A percentile compares a stretch with the other conserved stretches of the same genome.
Evolutionary conservation across 2,797 vertebrate species (phyloP).

Genomic region (Coregonus suidteri): DNA sequence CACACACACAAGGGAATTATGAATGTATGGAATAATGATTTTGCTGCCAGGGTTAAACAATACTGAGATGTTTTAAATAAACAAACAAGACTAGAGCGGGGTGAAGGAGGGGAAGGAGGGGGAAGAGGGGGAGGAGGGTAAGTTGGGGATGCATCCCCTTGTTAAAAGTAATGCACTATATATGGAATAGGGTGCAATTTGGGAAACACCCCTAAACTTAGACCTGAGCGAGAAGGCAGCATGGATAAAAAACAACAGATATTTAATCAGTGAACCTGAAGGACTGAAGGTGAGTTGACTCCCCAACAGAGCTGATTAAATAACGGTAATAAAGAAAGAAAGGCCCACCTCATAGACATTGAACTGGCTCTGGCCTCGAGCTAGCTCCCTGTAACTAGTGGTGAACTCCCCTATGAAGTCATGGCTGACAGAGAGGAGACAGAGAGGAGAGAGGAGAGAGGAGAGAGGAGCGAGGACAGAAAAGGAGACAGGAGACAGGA

Average conservation of each 20-base stretch:
- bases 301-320: neutral
- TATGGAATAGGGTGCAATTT: no score
- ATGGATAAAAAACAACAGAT: neutral
- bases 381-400: conserved; percentile 93
- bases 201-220: no score
- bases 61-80: neutral
- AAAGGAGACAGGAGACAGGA: no score
- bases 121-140: no score
- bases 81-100: no score
- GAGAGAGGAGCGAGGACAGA: neutral
- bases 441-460: conserved; percentile 10
- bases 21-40: conserved; percentile 42
- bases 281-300: neutral
- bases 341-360: conserved; percentile 90
- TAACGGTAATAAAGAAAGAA: neutral
- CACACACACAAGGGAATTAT: conserved; percentile 5
- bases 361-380: conserved; percentile 91
- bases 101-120: no score
- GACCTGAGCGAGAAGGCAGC: no score
- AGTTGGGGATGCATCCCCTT: no score
- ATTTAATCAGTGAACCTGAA: neutral
- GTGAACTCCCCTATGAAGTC: conserved; percentile 97
- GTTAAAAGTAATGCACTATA: no score
- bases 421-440: conserved; percentile 73
- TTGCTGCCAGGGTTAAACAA: neutral